Conservation (phyloP, 2,113 vertebrate species). For the Isichthys henryi region DNA sequence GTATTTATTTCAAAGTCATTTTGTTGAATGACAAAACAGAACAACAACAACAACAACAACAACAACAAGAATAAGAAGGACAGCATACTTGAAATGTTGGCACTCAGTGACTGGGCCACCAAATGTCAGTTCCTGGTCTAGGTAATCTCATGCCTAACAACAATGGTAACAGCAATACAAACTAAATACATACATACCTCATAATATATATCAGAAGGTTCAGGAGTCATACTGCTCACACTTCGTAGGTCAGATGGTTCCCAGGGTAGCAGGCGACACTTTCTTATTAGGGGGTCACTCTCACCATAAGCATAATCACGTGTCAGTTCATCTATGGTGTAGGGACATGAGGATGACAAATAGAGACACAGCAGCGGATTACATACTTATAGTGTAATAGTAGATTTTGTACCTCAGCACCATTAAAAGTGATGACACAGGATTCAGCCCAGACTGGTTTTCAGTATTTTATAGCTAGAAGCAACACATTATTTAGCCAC, state of each 20-base stretch:
- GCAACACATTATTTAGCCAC: too few species aligned
- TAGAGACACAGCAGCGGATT: neutral
- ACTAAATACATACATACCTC: conserved; percentile 63
- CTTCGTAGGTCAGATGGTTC: conserved; percentile 54
- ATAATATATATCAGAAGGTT: conserved; percentile 74
- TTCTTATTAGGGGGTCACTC: conserved; percentile 65
- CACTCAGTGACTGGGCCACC: neutral
- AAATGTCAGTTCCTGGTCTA: neutral
- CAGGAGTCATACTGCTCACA: conserved; percentile 57
- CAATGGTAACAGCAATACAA: neutral
- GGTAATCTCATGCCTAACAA: neutral
- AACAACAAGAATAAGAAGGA: neutral
- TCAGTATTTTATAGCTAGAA: too few species aligned
- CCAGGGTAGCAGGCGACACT: conserved; percentile 81
- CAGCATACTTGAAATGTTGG: neutral
- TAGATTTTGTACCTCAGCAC: neutral
- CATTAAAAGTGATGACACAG: neutral
- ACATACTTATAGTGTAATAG: neutral
- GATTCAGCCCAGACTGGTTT: neutral
- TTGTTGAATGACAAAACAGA: too few species aligned
- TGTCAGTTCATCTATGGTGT: conserved; percentile 79
- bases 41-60: too few species aligned
- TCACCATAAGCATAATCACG: conserved; percentile 86
- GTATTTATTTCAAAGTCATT: too few species aligned
- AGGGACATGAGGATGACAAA: conserved; percentile 21